Percentiles rank a stretch among this genome's conserved stretches.
Conservation (phyloP, 2,888 invertebrate genomes). For the Unio pictorum region DNA sequence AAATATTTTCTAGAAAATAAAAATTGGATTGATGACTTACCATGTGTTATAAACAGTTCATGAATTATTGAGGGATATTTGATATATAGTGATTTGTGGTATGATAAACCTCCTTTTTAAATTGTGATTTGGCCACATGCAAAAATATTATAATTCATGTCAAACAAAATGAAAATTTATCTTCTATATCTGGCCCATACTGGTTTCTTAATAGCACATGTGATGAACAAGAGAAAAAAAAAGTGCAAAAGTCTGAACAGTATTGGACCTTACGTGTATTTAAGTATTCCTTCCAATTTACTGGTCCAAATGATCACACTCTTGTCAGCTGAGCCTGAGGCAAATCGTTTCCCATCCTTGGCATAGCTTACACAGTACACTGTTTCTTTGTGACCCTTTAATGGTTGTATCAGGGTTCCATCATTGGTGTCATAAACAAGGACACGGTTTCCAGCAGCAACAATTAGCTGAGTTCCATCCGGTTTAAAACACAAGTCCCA, state of each 20-base stretch:
- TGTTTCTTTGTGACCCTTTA: slow-evolving; percentile 96
- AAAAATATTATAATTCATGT: too few relatives aligned
- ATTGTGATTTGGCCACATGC: too few relatives aligned
- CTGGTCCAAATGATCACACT: slow-evolving; percentile 98
- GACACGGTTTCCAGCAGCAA: slow-evolving; percentile 94
- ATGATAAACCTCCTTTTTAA: too few relatives aligned
- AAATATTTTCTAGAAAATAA: too few relatives aligned
- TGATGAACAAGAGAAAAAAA: background rate
- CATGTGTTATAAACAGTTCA: too few relatives aligned
- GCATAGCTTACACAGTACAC: slow-evolving; percentile 95
- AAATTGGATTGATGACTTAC: too few relatives aligned
- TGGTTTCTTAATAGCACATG: too few relatives aligned
- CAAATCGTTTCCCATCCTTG: slow-evolving; percentile 94
- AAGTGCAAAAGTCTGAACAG: background rate
- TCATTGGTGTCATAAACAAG: slow-evolving; percentile 94
- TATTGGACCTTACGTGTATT: slow-evolving; percentile 85
- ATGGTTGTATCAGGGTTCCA: slow-evolving; percentile 90
- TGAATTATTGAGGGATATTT: too few relatives aligned
- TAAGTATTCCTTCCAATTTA: slow-evolving; percentile 94
- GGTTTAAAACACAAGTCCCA: slow-evolving; percentile 96
- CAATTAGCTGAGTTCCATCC: slow-evolving; percentile 92
- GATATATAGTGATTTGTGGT: too few relatives aligned
- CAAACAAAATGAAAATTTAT: too few relatives aligned
- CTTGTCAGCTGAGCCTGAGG: slow-evolving; percentile 97
- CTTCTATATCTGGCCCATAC: too few relatives aligned